These are phyloP conservation scores for Ceyx melanurus DNA, from an alignment of 2,113 vertebrate genomes.

Conservation along the genomic window DNA sequence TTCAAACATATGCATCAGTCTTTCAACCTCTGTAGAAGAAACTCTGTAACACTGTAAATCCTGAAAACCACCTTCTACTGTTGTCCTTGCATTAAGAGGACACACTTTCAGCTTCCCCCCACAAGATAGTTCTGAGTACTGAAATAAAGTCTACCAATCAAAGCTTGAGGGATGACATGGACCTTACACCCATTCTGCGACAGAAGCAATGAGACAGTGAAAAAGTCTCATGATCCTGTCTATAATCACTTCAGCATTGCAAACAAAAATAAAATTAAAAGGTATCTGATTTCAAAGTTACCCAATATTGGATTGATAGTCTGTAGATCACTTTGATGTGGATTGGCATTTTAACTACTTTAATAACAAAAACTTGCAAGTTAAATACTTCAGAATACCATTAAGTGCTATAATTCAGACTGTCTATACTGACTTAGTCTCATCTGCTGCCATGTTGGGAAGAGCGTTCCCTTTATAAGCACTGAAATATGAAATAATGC, in stretches of 20 bases:
- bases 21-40: background rate
- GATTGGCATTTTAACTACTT: slow-evolving; percentile 1
- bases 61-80: background rate
- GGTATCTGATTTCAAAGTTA: background rate
- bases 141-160: background rate
- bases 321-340: background rate
- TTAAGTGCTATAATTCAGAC: slow-evolving; percentile 17
- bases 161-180: background rate
- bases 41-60: background rate
- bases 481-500: slow-evolving; percentile 46
- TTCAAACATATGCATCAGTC: background rate
- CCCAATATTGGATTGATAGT: background rate
- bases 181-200: background rate
- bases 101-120: background rate
- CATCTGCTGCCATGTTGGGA: slow-evolving; percentile 19
- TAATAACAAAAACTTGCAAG: slow-evolving; percentile 17
- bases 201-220: background rate
- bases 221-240: background rate
- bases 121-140: background rate
- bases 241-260: background rate
- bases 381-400: slow-evolving; percentile 14
- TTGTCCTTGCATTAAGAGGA: background rate
- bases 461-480: background rate
- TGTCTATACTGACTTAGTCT: slow-evolving; percentile 1
- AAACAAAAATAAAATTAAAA: background rate